Evolutionary conservation across 1,140 invertebrate genomes (phyloP), one percentile per base, ranked within the genome.

Genomic region (Frieseomelitta varia): DNA sequence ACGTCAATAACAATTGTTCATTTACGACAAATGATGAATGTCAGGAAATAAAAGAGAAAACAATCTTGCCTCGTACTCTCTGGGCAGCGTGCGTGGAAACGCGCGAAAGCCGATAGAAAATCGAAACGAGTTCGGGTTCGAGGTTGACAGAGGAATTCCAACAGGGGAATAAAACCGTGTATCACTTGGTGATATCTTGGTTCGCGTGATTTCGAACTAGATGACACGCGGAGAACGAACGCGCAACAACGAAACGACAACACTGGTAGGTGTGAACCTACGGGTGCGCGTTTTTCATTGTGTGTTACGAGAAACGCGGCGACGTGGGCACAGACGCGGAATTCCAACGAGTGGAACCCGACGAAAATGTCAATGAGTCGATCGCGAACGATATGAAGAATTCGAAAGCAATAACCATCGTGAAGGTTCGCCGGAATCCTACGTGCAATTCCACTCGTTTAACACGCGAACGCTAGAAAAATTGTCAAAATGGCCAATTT

Each of bases 351-450:
- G 87, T 74, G 87, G 85, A 81, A 89, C 87, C 88, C 87, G 87
- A 88, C 87, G 87, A 89, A 89, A 89, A 89, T 89, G 87, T 88
- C 87, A 89, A 89, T 89, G 87, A 89, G 87, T 89, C 87, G 87
- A 88, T 88, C 87, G 84, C 87, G 79, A 82, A 67, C 78, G 84
- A 88, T 88, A 89, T 88, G 87, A 89, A 65, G 87, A 89, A 89
- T 88, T 88, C 84, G 76, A 85, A 88, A 88, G 78, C 87, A 74
- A 88, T 89, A 89, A 89, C 88, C 88, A 89, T 85, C 88, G 78
- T 87, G 84, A 79, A 34, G 24, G 30, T 27, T 47, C 75, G 51
- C 24, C 67, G 73, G 81, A 88, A 88, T 88, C 83, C 61, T 75
- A 67, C 73, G 11, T 77, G 15, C 34, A 53, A 53, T 68, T 73